Percentiles rank a stretch among this genome's conserved stretches.
phyloP scores from a whole-genome alignment of 2,888 invertebrate genomes.

The Sericinus montela region DNA sequence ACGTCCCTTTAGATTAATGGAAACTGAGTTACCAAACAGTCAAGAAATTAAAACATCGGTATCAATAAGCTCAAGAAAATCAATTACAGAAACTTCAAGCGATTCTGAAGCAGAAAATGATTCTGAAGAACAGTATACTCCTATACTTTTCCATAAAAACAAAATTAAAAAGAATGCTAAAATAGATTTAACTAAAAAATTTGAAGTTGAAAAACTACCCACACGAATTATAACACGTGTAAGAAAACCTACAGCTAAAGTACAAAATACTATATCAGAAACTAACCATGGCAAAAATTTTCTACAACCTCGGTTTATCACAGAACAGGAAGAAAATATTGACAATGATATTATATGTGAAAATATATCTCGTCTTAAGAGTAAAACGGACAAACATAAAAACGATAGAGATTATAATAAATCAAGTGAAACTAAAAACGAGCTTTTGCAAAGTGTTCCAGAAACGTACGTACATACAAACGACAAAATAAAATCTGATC shows the following conservation, averaged over 20 bases:
- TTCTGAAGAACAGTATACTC: conserved; percentile 42
- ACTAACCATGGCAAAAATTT: conserved; percentile 36
- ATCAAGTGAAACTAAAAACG: background rate
- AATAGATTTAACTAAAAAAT: conserved; percentile 48
- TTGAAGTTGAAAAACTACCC: conserved; percentile 46
- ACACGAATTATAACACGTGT: conserved; percentile 53
- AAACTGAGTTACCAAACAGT: conserved; percentile 56
- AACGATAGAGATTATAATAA: conserved; percentile 25
- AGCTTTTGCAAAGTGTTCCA: background rate
- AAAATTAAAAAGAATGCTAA: conserved; percentile 31
- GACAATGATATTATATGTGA: conserved; percentile 51
- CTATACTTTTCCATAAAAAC: conserved; percentile 37
- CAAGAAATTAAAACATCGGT: conserved; percentile 61
- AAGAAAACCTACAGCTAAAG: conserved; percentile 54
- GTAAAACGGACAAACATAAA: conserved; percentile 36
- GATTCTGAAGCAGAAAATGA: conserved; percentile 54
- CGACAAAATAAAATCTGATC: background rate
- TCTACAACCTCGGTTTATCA: conserved; percentile 41
- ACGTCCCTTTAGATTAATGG: conserved; percentile 40
- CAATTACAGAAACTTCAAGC: conserved; percentile 45
- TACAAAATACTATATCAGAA: conserved; percentile 30
- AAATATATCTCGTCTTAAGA: conserved; percentile 53
- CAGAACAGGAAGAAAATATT: conserved; percentile 48
- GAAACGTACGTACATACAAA: conserved; percentile 4
- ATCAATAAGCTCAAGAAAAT: conserved; percentile 26